Percentiles rank a stretch among this genome's conserved stretches.
Evolutionary conservation across 2,113 vertebrate species (phyloP).

Genomic region (Calonectris borealis): DNA sequence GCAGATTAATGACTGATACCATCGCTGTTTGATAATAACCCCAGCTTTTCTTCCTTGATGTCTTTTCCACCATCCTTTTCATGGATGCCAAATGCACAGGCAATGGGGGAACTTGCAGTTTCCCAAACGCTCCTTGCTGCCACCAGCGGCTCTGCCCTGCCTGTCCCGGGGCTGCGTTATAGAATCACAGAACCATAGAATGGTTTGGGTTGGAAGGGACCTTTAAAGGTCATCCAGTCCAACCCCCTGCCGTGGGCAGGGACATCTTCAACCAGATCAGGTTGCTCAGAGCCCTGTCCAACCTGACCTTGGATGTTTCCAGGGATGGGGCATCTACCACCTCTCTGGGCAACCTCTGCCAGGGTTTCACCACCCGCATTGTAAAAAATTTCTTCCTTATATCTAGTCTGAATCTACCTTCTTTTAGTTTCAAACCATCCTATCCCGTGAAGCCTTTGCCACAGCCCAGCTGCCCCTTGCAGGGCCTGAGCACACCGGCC

Average conservation of each 20-base stretch:
- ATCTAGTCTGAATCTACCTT: background rate
- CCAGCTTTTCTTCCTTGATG: background rate
- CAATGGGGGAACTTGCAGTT: background rate
- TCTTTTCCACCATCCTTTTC: background rate
- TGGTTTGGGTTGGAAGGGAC: background rate
- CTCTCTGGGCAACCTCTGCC: background rate
- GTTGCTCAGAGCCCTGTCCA: background rate
- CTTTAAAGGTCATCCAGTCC: background rate
- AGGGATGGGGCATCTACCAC: background rate
- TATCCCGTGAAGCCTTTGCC: background rate
- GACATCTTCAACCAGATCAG: background rate
- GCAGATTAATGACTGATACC: background rate
- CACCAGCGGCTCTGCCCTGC: background rate
- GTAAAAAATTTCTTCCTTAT: background rate
- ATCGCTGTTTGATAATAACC: background rate
- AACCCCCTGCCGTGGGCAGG: no score
- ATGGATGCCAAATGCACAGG: background rate
- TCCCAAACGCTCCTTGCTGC: fast-evolving
- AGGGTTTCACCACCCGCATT: background rate
- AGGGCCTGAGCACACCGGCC: background rate
- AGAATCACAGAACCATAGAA: background rate
- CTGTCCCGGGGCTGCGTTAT: background rate
- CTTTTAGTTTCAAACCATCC: background rate
- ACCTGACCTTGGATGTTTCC: background rate
- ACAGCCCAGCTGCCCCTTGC: background rate